phyloP scores from a whole-genome alignment of 2,797 vertebrate genomes.

The Bryconaethiops microstoma region DNA sequence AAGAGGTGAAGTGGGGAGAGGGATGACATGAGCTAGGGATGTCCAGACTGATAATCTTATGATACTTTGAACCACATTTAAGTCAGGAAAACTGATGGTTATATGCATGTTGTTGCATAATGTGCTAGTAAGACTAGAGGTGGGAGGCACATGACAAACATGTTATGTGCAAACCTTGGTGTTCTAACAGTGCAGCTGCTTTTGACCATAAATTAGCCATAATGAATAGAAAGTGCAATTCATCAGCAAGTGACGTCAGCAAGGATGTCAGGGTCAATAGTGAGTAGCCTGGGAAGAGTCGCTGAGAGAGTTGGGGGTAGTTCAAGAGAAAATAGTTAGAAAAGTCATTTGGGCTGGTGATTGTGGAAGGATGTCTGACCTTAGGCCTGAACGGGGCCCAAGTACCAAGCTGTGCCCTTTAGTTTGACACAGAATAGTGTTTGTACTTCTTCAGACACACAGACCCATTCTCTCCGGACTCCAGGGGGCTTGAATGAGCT shows the following conservation, averaged over 20 bases:
- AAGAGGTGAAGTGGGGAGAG: background rate
- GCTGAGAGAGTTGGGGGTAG: background rate
- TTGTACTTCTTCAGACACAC: slow-evolving; percentile 32
- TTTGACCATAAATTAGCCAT: too few species aligned
- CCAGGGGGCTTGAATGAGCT: slow-evolving; percentile 61
- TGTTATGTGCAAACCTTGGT: too few species aligned
- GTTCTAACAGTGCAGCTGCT: too few species aligned
- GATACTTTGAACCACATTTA: too few species aligned
- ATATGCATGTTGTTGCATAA: too few species aligned
- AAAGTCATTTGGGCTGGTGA: slow-evolving; percentile 4
- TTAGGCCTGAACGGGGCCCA: background rate
- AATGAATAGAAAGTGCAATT: background rate
- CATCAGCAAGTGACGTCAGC: slow-evolving; percentile 3
- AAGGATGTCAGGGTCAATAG: background rate
- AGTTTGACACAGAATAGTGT: slow-evolving; percentile 15
- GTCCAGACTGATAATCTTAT: too few species aligned
- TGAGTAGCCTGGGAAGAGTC: slow-evolving; percentile 16
- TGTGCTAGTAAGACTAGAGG: too few species aligned
- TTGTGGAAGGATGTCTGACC: slow-evolving; percentile 10
- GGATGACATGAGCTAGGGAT: background rate
- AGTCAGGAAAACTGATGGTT: too few species aligned
- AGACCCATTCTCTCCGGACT: slow-evolving; percentile 43
- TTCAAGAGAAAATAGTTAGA: background rate
- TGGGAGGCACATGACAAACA: too few species aligned
- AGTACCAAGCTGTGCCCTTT: slow-evolving; percentile 34